Conservation (phyloP, 2,113 vertebrate genomes). For the Clarias gariepinus region DNA sequence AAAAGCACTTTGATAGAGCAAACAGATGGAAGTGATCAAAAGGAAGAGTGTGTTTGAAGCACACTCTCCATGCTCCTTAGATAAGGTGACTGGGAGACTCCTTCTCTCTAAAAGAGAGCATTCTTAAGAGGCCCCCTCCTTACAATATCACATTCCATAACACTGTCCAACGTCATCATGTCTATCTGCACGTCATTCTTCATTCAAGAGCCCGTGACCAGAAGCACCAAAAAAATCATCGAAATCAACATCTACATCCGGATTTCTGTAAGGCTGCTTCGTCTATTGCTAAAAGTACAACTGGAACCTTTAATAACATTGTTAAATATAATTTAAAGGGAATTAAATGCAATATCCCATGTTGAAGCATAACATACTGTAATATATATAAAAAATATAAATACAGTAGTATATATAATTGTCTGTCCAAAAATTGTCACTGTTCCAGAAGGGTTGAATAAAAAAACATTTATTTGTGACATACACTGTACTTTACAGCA, state of each 20-base stretch:
- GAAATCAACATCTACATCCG: neutral
- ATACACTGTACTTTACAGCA: too few relatives aligned
- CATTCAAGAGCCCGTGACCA: slow-evolving; percentile 1
- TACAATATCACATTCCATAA: slow-evolving; percentile 31
- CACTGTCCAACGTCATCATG: slow-evolving; percentile 24
- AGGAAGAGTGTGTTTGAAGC: neutral
- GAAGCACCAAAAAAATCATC: neutral
- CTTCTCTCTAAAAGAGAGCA: slow-evolving; percentile 12
- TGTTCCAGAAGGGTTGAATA: too few relatives aligned
- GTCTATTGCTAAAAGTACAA: neutral
- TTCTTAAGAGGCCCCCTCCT: slow-evolving; percentile 4
- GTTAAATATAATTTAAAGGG: too few relatives aligned
- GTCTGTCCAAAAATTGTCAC: too few relatives aligned
- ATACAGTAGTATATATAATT: neutral
- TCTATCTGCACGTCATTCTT: neutral
- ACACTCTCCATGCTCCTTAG: neutral
- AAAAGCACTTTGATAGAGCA: slow-evolving; percentile 14
- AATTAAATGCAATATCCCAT: neutral
- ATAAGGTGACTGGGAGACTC: slow-evolving; percentile 16
- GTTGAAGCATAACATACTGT: neutral
- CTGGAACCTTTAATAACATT: neutral
- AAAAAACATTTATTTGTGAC: too few relatives aligned
- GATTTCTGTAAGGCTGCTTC: neutral
- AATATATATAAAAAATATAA: neutral
- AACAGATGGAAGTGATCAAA: slow-evolving; percentile 37